These are phyloP conservation scores for Tribolium castaneum DNA, from an alignment of 1,140 invertebrate species.

Conservation along the genomic window DNA sequence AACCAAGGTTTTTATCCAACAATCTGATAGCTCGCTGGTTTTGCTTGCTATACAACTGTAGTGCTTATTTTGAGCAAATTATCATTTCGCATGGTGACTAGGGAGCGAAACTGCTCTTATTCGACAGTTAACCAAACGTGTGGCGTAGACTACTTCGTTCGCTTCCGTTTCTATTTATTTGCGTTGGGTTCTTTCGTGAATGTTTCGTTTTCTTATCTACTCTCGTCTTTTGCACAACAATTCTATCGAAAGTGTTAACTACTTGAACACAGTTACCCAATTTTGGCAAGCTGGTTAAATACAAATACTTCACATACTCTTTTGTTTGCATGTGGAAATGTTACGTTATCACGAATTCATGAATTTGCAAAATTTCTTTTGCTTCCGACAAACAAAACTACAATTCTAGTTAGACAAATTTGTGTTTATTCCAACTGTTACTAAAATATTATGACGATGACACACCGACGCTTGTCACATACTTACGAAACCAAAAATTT, in stretches of 20 bases:
- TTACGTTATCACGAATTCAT: conserved; percentile 35
- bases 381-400: conserved; percentile 17
- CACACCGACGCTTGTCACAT: neutral
- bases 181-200: neutral
- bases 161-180: neutral
- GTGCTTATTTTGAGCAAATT: conserved; percentile 47
- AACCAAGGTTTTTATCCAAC: conserved; percentile 87
- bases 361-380: conserved; percentile 28
- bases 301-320: conserved; percentile 3
- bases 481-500: conserved; percentile 42
- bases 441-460: neutral
- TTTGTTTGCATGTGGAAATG: conserved; percentile 37
- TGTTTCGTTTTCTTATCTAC: neutral
- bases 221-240: neutral
- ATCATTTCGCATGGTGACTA: conserved; percentile 41
- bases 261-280: neutral
- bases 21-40: conserved; percentile 65
- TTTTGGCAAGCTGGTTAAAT: neutral
- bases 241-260: neutral
- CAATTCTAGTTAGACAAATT: conserved; percentile 37
- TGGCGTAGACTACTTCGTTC: neutral
- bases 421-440: conserved; percentile 44
- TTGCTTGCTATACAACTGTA: conserved; percentile 61
- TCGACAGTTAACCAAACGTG: neutral
- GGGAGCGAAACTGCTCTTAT: neutral